phyloP scores from a whole-genome alignment of 2,113 vertebrate genomes.

The Prolemur simus region DNA sequence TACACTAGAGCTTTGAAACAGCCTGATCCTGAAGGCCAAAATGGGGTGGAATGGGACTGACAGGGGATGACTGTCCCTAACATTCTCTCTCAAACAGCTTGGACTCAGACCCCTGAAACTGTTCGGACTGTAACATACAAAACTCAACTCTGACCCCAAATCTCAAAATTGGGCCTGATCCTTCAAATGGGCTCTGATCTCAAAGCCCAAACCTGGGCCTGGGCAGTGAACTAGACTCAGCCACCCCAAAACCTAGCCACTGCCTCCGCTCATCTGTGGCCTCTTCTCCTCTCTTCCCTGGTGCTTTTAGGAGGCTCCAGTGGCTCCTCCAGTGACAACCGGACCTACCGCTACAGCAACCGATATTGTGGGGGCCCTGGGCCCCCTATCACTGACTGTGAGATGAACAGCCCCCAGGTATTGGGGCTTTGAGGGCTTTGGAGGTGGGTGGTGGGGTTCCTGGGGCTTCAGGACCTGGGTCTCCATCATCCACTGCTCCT shows the following conservation, averaged over 20 bases:
- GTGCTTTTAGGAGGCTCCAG: constrained; percentile 91
- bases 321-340: constrained; percentile 96
- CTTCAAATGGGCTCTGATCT: not conserved
- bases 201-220: not conserved
- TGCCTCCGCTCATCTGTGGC: not conserved
- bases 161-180: not conserved
- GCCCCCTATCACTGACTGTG: constrained; percentile 93
- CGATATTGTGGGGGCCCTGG: constrained; percentile 93
- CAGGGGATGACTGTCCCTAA: not conserved
- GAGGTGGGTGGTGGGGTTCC: not conserved
- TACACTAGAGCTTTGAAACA: not conserved
- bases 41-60: not conserved
- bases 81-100: not conserved
- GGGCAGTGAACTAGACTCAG: not conserved
- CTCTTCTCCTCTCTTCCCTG: not conserved
- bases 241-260: not conserved
- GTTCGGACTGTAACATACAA: not conserved
- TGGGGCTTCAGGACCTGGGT: not conserved
- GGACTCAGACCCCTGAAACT: not conserved
- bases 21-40: not conserved
- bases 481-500: not conserved
- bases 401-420: constrained; percentile 93
- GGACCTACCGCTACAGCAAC: constrained; percentile 95
- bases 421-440: not conserved
- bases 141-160: not conserved